phyloP scores from a whole-genome alignment of 2,888 invertebrate species.

The Adela reaumurella region DNA sequence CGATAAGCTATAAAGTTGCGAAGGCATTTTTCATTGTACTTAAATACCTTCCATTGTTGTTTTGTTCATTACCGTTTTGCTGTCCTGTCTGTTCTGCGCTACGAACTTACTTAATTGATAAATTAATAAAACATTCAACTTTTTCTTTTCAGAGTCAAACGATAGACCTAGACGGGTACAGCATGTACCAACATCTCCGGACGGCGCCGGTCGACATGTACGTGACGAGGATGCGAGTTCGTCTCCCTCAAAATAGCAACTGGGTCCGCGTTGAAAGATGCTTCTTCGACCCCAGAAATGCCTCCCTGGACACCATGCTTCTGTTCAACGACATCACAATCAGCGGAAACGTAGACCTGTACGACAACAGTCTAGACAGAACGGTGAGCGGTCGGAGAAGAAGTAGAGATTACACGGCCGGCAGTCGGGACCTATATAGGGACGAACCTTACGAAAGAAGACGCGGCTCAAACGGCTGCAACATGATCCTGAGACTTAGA shows the following conservation, averaged over 20 bases:
- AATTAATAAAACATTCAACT: not conserved
- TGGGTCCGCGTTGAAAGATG: constrained; percentile 76
- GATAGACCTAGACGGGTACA: constrained; percentile 61
- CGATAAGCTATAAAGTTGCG: too few relatives aligned
- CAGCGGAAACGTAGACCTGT: constrained; percentile 69
- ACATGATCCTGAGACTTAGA: constrained; percentile 73
- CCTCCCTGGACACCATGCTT: constrained; percentile 71
- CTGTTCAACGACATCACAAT: constrained; percentile 77
- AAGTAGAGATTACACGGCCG: too few relatives aligned
- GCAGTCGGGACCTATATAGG: too few relatives aligned
- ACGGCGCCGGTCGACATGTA: constrained; percentile 66
- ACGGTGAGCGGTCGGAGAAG: too few relatives aligned
- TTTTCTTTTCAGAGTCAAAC: constrained; percentile 39
- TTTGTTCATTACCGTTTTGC: too few relatives aligned
- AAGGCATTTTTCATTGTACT: too few relatives aligned
- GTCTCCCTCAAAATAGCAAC: constrained; percentile 61
- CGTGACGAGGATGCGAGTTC: constrained; percentile 65
- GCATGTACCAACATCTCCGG: constrained; percentile 60
- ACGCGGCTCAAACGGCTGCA: constrained; percentile 57
- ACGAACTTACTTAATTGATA: not conserved
- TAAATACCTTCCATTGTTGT: too few relatives aligned
- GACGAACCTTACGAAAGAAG: constrained; percentile 25
- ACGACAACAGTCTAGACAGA: constrained; percentile 36
- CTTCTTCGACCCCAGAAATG: constrained; percentile 69
- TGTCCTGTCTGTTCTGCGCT: too few relatives aligned